A percentile compares a stretch with the other conserved stretches of the same genome.
phyloP scores from a whole-genome alignment of 2,113 vertebrate genomes.

The Bufo bufo region DNA sequence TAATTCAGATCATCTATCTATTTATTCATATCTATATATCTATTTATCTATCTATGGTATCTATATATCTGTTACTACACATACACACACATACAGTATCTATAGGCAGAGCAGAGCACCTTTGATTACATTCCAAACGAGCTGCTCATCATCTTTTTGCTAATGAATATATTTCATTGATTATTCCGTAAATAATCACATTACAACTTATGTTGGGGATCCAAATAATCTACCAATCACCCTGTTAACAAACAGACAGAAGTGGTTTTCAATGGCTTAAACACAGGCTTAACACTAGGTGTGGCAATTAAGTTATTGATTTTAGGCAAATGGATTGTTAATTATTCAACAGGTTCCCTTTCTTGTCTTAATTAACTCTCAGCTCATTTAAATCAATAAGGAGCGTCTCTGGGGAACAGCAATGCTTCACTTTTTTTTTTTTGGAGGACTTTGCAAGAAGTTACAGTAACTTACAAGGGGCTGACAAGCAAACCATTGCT shows the following conservation, averaged over 20 bases:
- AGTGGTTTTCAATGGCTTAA: constrained; percentile 76
- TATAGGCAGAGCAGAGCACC: not conserved
- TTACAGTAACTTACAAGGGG: constrained; percentile 17
- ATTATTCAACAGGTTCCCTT: constrained; percentile 81
- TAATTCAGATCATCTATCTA: not conserved
- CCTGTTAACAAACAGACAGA: constrained; percentile 76
- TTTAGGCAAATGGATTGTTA: constrained; percentile 84
- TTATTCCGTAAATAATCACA: constrained; percentile 82
- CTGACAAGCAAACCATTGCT: not conserved
- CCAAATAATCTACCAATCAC: constrained; percentile 75
- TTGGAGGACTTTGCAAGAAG: constrained; percentile 19
- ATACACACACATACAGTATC: not conserved
- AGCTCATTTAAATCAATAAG: constrained; percentile 80
- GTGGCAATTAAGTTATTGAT: constrained; percentile 88
- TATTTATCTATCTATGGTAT: not conserved
- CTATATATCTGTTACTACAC: not conserved
- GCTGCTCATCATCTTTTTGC: constrained; percentile 65
- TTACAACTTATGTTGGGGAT: constrained; percentile 74
- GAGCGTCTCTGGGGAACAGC: constrained; percentile 67
- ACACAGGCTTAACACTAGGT: constrained; percentile 75
- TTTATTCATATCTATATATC: not conserved
- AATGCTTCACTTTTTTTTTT: constrained; percentile 25
- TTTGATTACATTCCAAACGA: not conserved
- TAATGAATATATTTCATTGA: constrained; percentile 75
- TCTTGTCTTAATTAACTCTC: constrained; percentile 81